Conservation (phyloP, 2,113 vertebrate genomes). For the Acrocephalus arundinaceus region DNA sequence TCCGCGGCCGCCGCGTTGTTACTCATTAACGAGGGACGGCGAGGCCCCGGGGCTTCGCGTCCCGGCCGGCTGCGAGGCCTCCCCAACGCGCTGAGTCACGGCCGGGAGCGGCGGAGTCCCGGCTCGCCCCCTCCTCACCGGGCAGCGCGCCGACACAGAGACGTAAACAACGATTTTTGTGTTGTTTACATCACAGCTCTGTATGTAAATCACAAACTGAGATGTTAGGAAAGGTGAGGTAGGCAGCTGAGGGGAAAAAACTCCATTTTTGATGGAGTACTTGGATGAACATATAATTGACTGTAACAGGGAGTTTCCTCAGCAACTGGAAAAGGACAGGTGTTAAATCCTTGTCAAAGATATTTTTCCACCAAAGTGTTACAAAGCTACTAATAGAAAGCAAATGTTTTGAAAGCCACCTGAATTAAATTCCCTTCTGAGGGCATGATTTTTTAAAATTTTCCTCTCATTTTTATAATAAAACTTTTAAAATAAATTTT, state of each 20-base stretch:
- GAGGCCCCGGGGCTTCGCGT: background rate
- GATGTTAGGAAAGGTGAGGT: no score
- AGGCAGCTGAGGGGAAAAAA: background rate
- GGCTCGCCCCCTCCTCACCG: background rate
- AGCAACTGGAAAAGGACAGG: background rate
- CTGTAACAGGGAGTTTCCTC: background rate
- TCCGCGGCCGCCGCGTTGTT: background rate
- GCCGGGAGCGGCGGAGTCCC: background rate
- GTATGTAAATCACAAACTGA: fast-evolving
- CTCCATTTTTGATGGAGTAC: background rate
- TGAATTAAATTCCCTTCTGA: background rate
- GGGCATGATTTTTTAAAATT: background rate
- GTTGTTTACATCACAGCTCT: background rate
- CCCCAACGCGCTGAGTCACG: slow-evolving; percentile 2
- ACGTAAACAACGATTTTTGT: fast-evolving
- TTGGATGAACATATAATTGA: fast-evolving
- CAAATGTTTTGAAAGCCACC: background rate
- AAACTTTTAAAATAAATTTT: no score
- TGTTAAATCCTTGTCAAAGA: background rate
- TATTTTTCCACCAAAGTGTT: background rate
- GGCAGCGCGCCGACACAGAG: background rate
- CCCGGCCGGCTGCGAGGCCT: background rate
- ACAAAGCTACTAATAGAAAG: background rate
- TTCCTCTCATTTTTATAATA: background rate
- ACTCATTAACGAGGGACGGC: background rate